These are phyloP conservation scores for Sinocyclocheilus maitianheensis DNA, from an alignment of 2,113 vertebrate genomes.

Conservation along the genomic window DNA sequence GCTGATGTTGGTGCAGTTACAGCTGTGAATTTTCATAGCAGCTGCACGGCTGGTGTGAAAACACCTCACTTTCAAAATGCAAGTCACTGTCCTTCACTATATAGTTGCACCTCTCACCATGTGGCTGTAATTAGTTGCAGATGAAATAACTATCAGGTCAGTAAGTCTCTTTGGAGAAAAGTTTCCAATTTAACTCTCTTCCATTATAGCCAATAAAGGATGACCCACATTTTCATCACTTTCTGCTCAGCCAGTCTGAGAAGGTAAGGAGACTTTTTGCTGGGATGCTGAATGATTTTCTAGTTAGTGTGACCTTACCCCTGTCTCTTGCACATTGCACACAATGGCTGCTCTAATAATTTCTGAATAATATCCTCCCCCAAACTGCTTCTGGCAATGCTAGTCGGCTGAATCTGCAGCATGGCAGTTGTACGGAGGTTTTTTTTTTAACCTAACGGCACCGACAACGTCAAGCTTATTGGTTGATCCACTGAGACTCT, in stretches of 20 bases:
- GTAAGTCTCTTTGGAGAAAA: constrained; percentile 45
- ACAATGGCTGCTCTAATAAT: constrained; percentile 34
- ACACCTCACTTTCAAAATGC: neutral
- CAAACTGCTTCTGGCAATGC: constrained; percentile 12
- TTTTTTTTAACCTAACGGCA: neutral
- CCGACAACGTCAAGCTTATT: neutral
- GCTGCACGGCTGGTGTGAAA: neutral
- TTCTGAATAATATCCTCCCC: constrained; percentile 72
- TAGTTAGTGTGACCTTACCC: constrained; percentile 52
- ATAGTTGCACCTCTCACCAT: neutral
- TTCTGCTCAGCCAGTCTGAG: constrained; percentile 96
- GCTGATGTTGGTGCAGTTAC: neutral
- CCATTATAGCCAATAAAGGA: constrained; percentile 91
- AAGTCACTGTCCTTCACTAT: neutral
- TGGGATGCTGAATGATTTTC: constrained; percentile 43
- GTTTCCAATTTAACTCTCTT: constrained; percentile 66
- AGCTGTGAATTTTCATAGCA: neutral
- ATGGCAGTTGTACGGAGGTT: neutral
- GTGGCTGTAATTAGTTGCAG: constrained; percentile 6
- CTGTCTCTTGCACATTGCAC: constrained; percentile 69
- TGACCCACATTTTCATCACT: constrained; percentile 97
- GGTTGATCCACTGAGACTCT: neutral
- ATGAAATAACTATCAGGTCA: constrained; percentile 12
- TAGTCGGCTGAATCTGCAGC: constrained; percentile 9
- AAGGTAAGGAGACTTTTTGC: constrained; percentile 82